These are phyloP conservation scores for Microcebus murinus DNA, from an alignment of 2,113 vertebrate species.

Conservation along the genomic window DNA sequence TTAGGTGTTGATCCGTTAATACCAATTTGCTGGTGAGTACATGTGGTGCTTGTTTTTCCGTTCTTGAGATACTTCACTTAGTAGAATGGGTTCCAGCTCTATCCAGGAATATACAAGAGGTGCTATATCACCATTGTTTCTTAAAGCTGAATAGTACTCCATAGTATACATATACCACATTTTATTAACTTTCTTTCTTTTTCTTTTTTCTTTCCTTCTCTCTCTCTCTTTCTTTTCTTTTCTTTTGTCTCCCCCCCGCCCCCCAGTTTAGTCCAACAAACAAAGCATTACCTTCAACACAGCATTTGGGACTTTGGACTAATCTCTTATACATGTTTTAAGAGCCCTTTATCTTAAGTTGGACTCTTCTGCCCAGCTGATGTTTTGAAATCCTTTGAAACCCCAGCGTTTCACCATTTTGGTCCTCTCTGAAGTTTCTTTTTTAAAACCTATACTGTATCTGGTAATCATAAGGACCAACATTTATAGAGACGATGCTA, in stretches of 20 bases:
- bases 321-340: not conserved
- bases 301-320: not conserved
- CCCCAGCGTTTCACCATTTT: not conserved
- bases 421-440: not conserved
- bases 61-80: too few relatives aligned
- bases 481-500: not conserved
- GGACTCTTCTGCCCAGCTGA: not conserved
- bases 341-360: not conserved
- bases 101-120: too few relatives aligned
- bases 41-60: too few relatives aligned
- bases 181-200: not conserved
- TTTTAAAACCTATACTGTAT: not conserved
- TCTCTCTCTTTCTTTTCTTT: not conserved
- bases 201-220: too few relatives aligned
- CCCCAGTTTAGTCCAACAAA: not conserved
- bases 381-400: constrained; percentile 2
- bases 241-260: rapidly evolving
- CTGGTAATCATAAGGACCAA: not conserved
- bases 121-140: too few relatives aligned
- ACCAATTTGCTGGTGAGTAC: too few relatives aligned
- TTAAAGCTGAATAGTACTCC: too few relatives aligned
- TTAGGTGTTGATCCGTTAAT: too few relatives aligned
- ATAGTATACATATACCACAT: too few relatives aligned
- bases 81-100: too few relatives aligned
- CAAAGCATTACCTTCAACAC: not conserved